A percentile compares a stretch with the other conserved stretches of the same genome.
phyloP scores from a whole-genome alignment of 2,797 vertebrate genomes.

The Phalloptychus januarius region DNA sequence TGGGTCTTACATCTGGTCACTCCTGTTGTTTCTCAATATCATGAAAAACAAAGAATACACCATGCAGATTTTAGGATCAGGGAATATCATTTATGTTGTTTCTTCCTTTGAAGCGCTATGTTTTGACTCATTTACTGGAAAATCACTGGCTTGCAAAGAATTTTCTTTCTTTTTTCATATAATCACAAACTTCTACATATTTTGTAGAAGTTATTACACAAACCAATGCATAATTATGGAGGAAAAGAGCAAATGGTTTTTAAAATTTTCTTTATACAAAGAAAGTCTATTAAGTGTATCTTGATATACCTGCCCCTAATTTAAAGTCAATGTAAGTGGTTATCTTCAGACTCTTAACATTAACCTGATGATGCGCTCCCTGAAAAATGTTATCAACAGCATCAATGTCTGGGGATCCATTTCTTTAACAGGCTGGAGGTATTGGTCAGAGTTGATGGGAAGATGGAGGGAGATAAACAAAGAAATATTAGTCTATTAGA shows the following conservation, averaged over 20 bases:
- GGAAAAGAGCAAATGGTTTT: background rate
- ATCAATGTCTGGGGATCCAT: background rate
- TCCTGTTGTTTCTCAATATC: constrained; percentile 3
- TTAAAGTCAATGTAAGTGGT: background rate
- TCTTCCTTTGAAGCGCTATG: background rate
- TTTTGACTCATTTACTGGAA: background rate
- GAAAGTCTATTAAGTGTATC: background rate
- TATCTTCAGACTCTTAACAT: background rate
- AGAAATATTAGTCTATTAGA: background rate
- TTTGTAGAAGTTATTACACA: background rate
- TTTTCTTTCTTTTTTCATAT: background rate
- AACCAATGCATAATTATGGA: background rate
- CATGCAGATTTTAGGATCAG: background rate
- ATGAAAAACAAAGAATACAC: constrained; percentile 12
- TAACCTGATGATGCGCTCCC: background rate
- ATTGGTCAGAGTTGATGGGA: background rate
- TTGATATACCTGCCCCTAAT: background rate
- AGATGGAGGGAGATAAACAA: background rate
- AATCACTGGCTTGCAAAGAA: background rate
- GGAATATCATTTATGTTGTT: background rate
- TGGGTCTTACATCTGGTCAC: constrained; percentile 1
- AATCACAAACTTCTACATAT: background rate
- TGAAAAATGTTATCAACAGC: background rate
- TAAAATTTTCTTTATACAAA: background rate
- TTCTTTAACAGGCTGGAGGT: background rate